Evolutionary conservation across 2,113 vertebrate species (phyloP).

Genomic region (Potamarius usumacintae): DNA sequence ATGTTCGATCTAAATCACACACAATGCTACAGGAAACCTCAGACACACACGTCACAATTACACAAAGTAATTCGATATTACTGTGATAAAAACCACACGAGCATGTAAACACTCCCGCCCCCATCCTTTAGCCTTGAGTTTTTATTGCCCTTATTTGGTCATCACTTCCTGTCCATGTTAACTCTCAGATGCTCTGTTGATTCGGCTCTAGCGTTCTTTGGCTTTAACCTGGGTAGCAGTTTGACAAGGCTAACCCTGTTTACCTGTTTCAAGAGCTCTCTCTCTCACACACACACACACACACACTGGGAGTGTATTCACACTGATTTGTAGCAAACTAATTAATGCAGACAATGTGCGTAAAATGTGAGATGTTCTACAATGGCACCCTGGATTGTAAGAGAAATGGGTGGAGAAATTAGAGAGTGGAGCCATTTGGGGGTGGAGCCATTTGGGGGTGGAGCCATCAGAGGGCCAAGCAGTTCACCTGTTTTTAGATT

Average conservation of each 20-base stretch:
- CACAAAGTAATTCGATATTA: conserved; percentile 1
- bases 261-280: not conserved
- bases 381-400: not conserved
- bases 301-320: not conserved
- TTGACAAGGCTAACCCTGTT: not conserved
- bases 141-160: not conserved
- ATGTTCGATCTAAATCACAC: not conserved
- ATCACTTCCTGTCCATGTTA: not conserved
- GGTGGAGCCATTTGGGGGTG: not conserved
- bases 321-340: not conserved
- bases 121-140: not conserved
- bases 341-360: not conserved
- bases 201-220: not conserved
- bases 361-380: not conserved
- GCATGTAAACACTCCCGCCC: not conserved
- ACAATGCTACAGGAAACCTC: not conserved
- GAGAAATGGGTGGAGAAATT: not conserved
- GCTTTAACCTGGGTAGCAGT: not conserved
- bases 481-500: not conserved
- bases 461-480: not conserved
- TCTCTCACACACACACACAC: not conserved
- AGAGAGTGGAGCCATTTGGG: not conserved
- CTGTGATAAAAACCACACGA: not conserved
- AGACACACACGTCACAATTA: not conserved
- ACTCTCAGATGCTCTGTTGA: not conserved